Percentiles rank a stretch among this genome's conserved stretches.
These are phyloP conservation scores for Delphinapterus leucas DNA, from an alignment of 2,113 vertebrate genomes.

Conservation along the genomic window DNA sequence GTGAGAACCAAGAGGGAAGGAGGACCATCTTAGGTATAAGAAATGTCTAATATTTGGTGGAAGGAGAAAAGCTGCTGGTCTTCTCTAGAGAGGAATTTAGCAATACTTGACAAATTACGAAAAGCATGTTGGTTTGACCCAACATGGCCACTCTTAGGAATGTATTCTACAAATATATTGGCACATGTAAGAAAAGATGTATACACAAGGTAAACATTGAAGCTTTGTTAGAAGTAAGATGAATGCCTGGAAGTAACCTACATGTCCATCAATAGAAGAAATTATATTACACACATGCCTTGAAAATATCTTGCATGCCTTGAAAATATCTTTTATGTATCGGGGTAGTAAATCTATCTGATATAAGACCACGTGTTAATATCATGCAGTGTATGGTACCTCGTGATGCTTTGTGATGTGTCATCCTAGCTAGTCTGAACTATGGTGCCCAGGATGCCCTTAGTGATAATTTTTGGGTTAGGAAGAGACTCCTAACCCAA, in stretches of 20 bases:
- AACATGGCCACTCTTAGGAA: background rate
- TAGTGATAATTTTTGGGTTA: background rate
- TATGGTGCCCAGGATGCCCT: background rate
- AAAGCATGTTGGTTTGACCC: background rate
- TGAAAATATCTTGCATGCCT: background rate
- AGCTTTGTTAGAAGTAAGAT: background rate
- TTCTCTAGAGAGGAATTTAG: background rate
- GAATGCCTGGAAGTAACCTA: background rate
- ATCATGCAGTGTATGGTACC: background rate
- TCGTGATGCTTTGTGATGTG: background rate
- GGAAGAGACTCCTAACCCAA: background rate
- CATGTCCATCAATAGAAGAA: background rate
- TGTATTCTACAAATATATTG: background rate
- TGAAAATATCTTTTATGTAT: background rate
- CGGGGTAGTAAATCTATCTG: background rate
- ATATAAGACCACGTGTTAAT: background rate
- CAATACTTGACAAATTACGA: background rate
- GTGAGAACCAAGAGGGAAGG: background rate
- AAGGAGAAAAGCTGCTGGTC: fast-evolving
- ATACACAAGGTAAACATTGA: background rate
- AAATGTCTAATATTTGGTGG: background rate
- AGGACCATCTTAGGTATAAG: background rate
- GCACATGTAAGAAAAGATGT: background rate
- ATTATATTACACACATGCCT: background rate
- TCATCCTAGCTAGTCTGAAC: background rate